Evolutionary conservation across 1,140 invertebrate genomes (phyloP).

Genomic region (Bombus polaris): DNA sequence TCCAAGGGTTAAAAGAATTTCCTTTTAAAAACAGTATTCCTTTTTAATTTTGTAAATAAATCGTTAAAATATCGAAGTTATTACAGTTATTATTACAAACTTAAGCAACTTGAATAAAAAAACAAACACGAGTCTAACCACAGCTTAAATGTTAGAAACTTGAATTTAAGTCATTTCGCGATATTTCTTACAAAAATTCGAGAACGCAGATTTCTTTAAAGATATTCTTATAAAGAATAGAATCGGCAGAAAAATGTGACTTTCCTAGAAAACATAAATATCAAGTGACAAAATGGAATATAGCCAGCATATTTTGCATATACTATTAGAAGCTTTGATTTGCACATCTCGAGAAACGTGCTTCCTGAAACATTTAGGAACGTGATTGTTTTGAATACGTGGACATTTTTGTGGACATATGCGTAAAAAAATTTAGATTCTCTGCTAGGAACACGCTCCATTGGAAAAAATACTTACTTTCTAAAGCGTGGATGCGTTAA

Average conservation of each 20-base stretch:
- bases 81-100: neutral
- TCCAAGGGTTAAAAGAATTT: constrained; percentile 4
- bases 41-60: neutral
- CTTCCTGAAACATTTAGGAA: constrained; percentile 58
- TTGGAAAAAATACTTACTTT: constrained; percentile 60
- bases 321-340: constrained; percentile 38
- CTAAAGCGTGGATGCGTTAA: constrained; percentile 50
- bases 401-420: constrained; percentile 45
- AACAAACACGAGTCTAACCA: constrained; percentile 42
- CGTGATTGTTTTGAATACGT: constrained; percentile 45
- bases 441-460: constrained; percentile 67
- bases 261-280: constrained; percentile 14
- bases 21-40: neutral
- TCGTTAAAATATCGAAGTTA: neutral
- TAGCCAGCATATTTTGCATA: constrained; percentile 18
- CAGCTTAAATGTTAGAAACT: constrained; percentile 45
- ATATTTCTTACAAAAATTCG: constrained; percentile 37
- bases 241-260: neutral
- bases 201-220: neutral
- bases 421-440: constrained; percentile 68
- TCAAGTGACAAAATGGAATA: constrained; percentile 47
- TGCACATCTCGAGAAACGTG: constrained; percentile 52
- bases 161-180: constrained; percentile 3
- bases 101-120: neutral
- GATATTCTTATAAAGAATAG: constrained; percentile 29